Conservation (phyloP, 2,888 invertebrate genomes). For the Fabriciana adippe region DNA sequence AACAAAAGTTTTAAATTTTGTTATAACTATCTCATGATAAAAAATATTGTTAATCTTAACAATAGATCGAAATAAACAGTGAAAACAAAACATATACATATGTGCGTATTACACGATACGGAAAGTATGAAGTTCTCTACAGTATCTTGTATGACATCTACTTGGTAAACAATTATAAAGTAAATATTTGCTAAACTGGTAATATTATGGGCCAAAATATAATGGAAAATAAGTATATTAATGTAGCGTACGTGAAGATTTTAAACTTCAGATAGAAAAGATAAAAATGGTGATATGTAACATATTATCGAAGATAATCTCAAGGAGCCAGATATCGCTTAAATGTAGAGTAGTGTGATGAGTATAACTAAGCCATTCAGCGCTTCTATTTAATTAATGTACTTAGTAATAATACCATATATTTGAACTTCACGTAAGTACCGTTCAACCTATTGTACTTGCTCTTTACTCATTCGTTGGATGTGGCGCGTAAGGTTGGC, state of each 20-base stretch:
- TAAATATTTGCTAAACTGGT: slow-evolving; percentile 24
- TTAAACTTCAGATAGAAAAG: slow-evolving; percentile 31
- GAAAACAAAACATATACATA: background rate
- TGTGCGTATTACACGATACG: background rate
- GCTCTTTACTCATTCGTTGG: background rate
- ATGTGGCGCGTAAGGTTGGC: slow-evolving; percentile 39
- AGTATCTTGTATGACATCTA: background rate
- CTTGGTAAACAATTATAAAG: slow-evolving; percentile 1
- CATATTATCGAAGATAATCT: slow-evolving; percentile 61
- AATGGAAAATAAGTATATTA: slow-evolving; percentile 11
- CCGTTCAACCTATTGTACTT: background rate
- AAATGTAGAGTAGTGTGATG: slow-evolving; percentile 42
- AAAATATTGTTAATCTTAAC: too few relatives aligned
- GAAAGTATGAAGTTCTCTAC: background rate
- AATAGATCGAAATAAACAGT: background rate
- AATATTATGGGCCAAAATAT: slow-evolving; percentile 6
- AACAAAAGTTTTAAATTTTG: too few relatives aligned
- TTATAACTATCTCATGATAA: too few relatives aligned
- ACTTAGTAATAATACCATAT: background rate
- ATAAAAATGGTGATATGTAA: slow-evolving; percentile 39
- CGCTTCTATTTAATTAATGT: slow-evolving; percentile 7
- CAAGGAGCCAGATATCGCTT: slow-evolving; percentile 53
- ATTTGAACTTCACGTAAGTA: background rate
- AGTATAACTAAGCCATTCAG: slow-evolving; percentile 9
- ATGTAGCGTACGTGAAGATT: slow-evolving; percentile 11